phyloP scores from a whole-genome alignment of 2,888 invertebrate genomes.

The Resseliella maxima region DNA sequence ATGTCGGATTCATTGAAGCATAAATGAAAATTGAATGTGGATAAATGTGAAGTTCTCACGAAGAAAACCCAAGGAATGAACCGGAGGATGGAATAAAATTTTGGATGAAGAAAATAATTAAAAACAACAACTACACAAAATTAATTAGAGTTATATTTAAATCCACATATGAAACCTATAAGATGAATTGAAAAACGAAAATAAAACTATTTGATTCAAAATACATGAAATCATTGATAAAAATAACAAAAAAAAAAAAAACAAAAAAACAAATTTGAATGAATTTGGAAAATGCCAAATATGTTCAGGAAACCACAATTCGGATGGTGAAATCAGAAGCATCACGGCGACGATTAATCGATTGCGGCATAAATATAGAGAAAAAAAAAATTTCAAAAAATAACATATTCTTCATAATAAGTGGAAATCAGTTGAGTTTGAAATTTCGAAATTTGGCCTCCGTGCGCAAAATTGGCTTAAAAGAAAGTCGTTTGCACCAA shows the following conservation, averaged over 20 bases:
- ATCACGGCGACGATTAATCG: neutral
- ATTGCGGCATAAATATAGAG: neutral
- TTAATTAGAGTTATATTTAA: neutral
- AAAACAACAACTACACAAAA: neutral
- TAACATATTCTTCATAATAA: neutral
- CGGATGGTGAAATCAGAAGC: neutral
- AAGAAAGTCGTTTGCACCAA: neutral
- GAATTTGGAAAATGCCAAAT: neutral
- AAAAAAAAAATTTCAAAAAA: neutral
- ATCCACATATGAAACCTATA: too few relatives aligned
- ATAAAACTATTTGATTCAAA: neutral
- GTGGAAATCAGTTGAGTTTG: too few relatives aligned
- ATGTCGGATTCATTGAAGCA: constrained; percentile 20
- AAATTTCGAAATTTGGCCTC: too few relatives aligned
- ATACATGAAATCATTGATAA: neutral
- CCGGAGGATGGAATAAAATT: constrained; percentile 17
- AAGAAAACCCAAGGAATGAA: neutral
- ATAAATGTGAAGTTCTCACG: constrained; percentile 33
- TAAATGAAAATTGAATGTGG: constrained; percentile 6
- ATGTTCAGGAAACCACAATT: neutral
- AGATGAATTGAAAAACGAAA: neutral
- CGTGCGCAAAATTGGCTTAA: neutral
- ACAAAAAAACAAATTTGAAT: neutral
- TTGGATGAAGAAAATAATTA: constrained; percentile 2
- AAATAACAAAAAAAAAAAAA: neutral